Conservation (phyloP, 1,140 invertebrate genomes). For the Proctacanthus coquilletti region DNA sequence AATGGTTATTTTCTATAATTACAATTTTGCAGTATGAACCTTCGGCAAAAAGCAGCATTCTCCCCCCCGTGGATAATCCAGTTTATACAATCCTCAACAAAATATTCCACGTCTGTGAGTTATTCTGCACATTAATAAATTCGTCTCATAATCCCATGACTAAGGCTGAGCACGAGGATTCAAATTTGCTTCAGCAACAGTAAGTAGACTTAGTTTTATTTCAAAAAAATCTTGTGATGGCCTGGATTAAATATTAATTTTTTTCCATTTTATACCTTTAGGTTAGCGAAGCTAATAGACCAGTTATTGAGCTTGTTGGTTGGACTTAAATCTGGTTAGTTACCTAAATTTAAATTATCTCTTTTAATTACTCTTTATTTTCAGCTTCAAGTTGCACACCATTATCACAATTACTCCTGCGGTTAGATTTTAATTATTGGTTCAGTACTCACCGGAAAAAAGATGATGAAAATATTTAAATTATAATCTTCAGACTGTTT, state of each 20-base stretch:
- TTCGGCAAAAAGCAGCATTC: slow-evolving; percentile 8
- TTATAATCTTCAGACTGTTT: no score
- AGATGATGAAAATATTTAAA: no score
- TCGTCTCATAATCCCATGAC: slow-evolving; percentile 1
- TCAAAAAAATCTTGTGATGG: slow-evolving; percentile 12
- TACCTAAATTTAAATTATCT: no score
- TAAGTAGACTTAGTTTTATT: slow-evolving; percentile 10
- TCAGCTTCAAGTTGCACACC: slow-evolving; percentile 47
- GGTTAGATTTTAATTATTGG: slow-evolving; percentile 62
- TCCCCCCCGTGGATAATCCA: slow-evolving; percentile 13
- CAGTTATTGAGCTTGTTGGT: slow-evolving; percentile 43
- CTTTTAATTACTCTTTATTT: no score
- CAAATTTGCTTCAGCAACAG: slow-evolving; percentile 11
- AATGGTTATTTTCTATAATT: slow-evolving; percentile 16
- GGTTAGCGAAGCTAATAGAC: slow-evolving; percentile 39
- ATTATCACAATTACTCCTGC: slow-evolving; percentile 49
- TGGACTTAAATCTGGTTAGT: slow-evolving; percentile 30
- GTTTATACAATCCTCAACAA: slow-evolving; percentile 23
- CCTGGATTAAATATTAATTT: not conserved
- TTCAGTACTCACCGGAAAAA: slow-evolving; percentile 34
- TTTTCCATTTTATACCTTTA: slow-evolving; percentile 16
- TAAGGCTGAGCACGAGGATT: not conserved
- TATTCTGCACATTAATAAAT: slow-evolving; percentile 9
- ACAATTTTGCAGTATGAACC: slow-evolving; percentile 13
- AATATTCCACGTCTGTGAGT: slow-evolving; percentile 18